Evolutionary conservation across 2,797 vertebrate genomes (phyloP).

Genomic region (Tragopan temminckii): DNA sequence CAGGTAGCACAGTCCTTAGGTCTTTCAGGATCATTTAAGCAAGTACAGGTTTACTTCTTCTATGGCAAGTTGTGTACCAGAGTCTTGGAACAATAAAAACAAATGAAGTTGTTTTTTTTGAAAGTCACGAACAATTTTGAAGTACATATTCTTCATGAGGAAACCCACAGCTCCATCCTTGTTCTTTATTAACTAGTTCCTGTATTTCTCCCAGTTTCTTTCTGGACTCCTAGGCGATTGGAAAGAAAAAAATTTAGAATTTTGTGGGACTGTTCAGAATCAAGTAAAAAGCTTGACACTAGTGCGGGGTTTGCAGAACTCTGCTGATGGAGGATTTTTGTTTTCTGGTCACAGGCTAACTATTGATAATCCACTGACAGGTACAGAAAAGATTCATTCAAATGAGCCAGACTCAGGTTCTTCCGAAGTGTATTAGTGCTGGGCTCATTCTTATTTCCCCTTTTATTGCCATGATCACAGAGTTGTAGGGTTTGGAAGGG

Average conservation of each 20-base stretch:
- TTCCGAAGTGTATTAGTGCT: background rate
- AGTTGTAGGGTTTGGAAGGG: background rate
- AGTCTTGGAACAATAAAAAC: background rate
- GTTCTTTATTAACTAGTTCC: background rate
- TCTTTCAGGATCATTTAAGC: background rate
- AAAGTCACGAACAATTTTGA: background rate
- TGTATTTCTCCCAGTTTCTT: background rate
- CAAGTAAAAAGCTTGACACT: background rate
- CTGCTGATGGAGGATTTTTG: background rate
- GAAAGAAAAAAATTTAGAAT: background rate
- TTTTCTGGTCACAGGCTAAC: background rate
- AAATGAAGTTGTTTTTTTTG: background rate
- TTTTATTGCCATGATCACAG: background rate
- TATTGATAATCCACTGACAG: background rate
- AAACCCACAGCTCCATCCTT: background rate
- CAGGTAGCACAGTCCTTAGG: background rate
- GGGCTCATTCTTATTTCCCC: background rate
- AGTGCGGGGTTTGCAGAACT: background rate
- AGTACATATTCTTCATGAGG: background rate
- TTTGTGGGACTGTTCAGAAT: background rate
- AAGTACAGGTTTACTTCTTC: background rate
- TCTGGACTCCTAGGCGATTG: background rate
- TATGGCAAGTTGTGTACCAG: background rate
- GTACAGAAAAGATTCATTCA: background rate
- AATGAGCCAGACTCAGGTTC: background rate